These are phyloP conservation scores for Chelonoidis abingdonii DNA, from an alignment of 2,113 vertebrate genomes.

Conservation along the genomic window DNA sequence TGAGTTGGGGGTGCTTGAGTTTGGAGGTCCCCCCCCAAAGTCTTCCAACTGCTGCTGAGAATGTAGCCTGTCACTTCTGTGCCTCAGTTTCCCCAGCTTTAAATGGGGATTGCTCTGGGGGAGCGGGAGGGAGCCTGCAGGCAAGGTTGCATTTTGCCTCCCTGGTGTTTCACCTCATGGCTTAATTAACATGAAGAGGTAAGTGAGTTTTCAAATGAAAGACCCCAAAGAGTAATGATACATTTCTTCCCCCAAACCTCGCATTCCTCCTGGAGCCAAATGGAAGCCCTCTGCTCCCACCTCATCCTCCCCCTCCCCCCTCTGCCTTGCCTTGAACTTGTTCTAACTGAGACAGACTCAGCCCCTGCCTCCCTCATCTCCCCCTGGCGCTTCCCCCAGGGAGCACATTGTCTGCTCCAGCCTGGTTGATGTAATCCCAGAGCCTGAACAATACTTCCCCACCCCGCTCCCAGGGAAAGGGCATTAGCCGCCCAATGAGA, in stretches of 20 bases:
- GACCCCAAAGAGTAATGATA: slow-evolving; percentile 11
- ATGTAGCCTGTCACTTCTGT: neutral
- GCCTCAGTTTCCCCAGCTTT: neutral
- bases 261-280: neutral
- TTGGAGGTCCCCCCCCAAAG: no score
- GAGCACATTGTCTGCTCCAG: slow-evolving; percentile 82
- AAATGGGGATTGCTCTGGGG: neutral
- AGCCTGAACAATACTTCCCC: slow-evolving; percentile 80
- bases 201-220: neutral
- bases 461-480: slow-evolving; percentile 71
- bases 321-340: slow-evolving; percentile 13
- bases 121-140: neutral
- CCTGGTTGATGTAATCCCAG: slow-evolving; percentile 85
- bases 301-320: neutral
- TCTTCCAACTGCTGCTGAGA: neutral
- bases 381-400: slow-evolving; percentile 72
- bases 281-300: rapidly evolving
- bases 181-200: neutral
- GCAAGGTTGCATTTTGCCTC: neutral
- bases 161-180: neutral
- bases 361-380: slow-evolving; percentile 81
- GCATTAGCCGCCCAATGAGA: slow-evolving; percentile 80
- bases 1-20: neutral
- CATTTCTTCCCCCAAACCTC: neutral
- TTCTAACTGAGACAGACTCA: slow-evolving; percentile 87